Base-by-base conservation (phyloP, 2,888 invertebrate species). In the Chalcosyrphus nemorum region DNA sequence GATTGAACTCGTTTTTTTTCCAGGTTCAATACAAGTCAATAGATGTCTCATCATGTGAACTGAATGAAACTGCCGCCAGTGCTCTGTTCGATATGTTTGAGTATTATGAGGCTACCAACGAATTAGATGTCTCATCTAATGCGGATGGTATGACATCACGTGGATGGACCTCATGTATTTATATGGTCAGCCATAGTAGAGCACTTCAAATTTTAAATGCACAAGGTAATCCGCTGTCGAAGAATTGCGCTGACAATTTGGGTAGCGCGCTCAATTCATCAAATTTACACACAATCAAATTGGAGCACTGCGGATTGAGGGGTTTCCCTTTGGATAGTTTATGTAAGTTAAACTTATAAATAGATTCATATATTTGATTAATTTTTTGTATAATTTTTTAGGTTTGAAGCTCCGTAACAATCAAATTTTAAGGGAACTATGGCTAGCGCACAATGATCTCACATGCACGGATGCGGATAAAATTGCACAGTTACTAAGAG, bases 51-150 rank as follows among this genome's bases (percentile, higher is more conserved):
- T 89, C 89, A 17, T 92, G 92, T 86, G 88, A 89, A 9, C 86
- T 92, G 66, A 88, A 89, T 57, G 92, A 92, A 87, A 91, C 93
- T 92, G 92, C 93, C 77, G 93, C 95, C 45, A 95, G 96, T 87
- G 95, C 96, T 47, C 90, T 98, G 66, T 97, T 97, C 90, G 97
- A 98, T 90, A 97, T 97, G 96, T 93, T 97, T 85, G 97, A 98
- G 90, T 98, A 96, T 91, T 98, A 98, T 91, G 97, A 97, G 90
- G 96, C 97, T 50, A 94, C 96, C 0, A 93, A 93, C 85, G 93
- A 94, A 86, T 91, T 98, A 81, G 95, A 95, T 89, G 94, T 98
- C 86, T 95, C 95, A 32, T 95, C 94, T 61, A 97, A 97, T 90
- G 92, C 94, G 76, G 93, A 93, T 87, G 88, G 88, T 41, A 95